Conservation (phyloP, 2,113 vertebrate species). For the Atrichornis clamosus region DNA sequence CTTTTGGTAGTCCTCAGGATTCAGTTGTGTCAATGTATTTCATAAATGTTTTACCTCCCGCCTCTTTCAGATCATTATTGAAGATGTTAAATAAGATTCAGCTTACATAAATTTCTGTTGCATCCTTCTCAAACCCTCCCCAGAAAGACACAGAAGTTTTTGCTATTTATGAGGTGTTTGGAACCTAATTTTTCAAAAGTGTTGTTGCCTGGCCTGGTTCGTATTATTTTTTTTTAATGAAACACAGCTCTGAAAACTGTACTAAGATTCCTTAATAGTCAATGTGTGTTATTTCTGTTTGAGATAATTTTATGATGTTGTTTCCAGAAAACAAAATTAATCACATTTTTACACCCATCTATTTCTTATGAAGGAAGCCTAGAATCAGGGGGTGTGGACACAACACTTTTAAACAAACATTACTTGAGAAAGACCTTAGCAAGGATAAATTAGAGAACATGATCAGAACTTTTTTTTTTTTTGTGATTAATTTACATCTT, state of each 20-base stretch:
- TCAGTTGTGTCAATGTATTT: background rate
- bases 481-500: background rate
- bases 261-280: background rate
- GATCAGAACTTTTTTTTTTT: background rate
- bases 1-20: background rate
- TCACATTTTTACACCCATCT: background rate
- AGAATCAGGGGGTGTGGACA: rapidly evolving
- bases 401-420: background rate
- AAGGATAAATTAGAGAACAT: background rate
- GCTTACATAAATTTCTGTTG: background rate
- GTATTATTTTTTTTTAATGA: background rate
- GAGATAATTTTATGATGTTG: background rate
- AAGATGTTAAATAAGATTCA: background rate
- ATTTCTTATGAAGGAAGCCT: background rate
- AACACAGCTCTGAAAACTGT: background rate
- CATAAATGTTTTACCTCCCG: background rate
- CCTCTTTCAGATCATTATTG: background rate
- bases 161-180: background rate
- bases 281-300: background rate
- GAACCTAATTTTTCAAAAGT: background rate
- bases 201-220: background rate
- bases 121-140: background rate
- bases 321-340: background rate
- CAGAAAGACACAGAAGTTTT: background rate
- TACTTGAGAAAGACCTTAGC: background rate